Conservation (phyloP, 2,113 vertebrate genomes). For the Chunga burmeisteri region DNA sequence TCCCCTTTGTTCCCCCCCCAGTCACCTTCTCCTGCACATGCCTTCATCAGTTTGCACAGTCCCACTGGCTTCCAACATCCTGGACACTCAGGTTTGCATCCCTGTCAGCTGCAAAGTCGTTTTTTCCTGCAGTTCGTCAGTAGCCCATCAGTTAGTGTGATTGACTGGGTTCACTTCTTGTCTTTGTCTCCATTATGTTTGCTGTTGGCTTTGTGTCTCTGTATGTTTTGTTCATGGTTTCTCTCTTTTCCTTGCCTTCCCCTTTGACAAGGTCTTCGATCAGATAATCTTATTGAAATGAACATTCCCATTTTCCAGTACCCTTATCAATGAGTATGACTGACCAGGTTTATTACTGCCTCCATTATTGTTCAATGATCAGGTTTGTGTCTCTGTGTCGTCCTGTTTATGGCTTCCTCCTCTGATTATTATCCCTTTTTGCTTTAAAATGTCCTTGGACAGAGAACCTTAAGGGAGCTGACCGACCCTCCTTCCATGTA, state of each 20-base stretch:
- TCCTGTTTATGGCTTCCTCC: not conserved
- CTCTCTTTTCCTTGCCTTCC: not conserved
- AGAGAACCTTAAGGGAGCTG: not conserved
- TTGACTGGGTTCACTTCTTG: not conserved
- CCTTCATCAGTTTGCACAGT: not conserved
- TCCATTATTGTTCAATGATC: not conserved
- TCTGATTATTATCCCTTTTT: not conserved
- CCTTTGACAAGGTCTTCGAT: not conserved
- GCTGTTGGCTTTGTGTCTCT: not conserved
- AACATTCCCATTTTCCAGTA: not conserved
- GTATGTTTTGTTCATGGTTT: not conserved
- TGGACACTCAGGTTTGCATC: not conserved
- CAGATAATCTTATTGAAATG: not conserved
- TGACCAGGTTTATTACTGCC: not conserved
- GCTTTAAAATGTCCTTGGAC: not conserved
- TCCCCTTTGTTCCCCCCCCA: not conserved
- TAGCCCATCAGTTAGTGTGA: not conserved
- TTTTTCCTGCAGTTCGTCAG: not conserved
- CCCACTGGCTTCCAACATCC: accelerated
- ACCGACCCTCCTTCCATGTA: not conserved
- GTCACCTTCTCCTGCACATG: not conserved
- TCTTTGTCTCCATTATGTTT: not conserved
- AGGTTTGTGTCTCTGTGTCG: not conserved
- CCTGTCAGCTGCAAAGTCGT: not conserved
- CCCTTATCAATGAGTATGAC: not conserved